These are phyloP conservation scores for Xestia sexstrigata DNA, from an alignment of 2,888 invertebrate species.

Conservation along the genomic window DNA sequence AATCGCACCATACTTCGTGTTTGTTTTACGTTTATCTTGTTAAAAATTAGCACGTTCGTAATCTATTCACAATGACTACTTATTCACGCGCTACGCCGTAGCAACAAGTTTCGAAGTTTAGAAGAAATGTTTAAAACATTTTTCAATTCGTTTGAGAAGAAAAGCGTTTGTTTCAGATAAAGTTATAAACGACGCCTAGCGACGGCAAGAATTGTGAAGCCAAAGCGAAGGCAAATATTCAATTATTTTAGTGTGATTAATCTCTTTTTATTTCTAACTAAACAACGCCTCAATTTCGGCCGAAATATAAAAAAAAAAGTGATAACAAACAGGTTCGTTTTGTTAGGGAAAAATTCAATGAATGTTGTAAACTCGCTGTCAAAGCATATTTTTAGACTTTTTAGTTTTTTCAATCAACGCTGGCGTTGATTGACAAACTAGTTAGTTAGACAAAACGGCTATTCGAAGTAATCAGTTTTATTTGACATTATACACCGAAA, in stretches of 20 bases:
- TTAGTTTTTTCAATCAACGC: slow-evolving; percentile 1
- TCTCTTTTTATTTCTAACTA: neutral
- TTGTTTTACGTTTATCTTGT: neutral
- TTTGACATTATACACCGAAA: neutral
- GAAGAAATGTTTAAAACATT: neutral
- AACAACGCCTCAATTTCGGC: slow-evolving; percentile 2
- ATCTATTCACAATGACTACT: neutral
- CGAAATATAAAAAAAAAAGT: neutral
- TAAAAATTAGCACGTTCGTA: neutral
- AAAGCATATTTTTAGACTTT: slow-evolving; percentile 1
- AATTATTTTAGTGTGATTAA: slow-evolving; percentile 3
- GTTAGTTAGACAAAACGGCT: neutral
- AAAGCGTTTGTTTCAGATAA: neutral
- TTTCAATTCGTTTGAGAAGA: slow-evolving; percentile 6
- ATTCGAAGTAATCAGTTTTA: neutral
- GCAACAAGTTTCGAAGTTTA: slow-evolving; percentile 44
- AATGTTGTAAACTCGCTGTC: slow-evolving; percentile 2
- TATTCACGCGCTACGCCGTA: slow-evolving; percentile 8
- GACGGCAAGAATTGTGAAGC: slow-evolving; percentile 30
- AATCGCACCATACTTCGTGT: neutral
- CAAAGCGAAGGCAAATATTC: slow-evolving; percentile 17
- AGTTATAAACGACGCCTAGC: slow-evolving; percentile 29
- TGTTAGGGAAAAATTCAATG: slow-evolving; percentile 7
- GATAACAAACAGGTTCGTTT: slow-evolving; percentile 21
- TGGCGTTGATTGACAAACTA: no score